phyloP scores from a whole-genome alignment of 2,888 invertebrate species.

The Eristalis pertinax region DNA sequence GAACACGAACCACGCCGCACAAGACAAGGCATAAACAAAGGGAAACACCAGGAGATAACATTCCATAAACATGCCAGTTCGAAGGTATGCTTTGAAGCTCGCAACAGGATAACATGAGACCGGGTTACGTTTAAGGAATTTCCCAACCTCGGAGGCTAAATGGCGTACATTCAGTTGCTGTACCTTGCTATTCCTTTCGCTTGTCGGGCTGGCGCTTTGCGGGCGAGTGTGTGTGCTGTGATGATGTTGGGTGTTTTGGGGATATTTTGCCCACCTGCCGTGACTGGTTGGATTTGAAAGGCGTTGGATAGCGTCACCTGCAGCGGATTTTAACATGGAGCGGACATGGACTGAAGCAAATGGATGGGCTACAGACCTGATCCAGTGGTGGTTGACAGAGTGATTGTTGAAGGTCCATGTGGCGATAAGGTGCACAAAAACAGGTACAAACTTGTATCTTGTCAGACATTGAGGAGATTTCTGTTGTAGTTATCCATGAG shows the following conservation, averaged over 20 bases:
- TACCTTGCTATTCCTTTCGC: not conserved
- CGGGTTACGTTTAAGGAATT: constrained; percentile 58
- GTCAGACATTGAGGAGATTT: too few relatives aligned
- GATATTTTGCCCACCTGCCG: not conserved
- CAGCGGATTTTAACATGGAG: too few relatives aligned
- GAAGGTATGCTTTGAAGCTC: constrained; percentile 63
- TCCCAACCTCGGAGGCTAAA: constrained; percentile 34
- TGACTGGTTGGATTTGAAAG: not conserved
- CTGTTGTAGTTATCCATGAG: too few relatives aligned
- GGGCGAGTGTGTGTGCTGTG: not conserved
- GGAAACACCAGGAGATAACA: constrained; percentile 37
- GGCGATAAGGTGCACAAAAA: too few relatives aligned
- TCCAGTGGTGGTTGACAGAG: too few relatives aligned
- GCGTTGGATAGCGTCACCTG: too few relatives aligned
- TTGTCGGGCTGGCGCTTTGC: not conserved
- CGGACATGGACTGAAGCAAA: too few relatives aligned
- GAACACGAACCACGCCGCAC: constrained; percentile 9
- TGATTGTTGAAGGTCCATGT: too few relatives aligned
- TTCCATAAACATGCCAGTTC: constrained; percentile 63
- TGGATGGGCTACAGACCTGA: too few relatives aligned
- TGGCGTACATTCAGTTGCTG: not conserved
- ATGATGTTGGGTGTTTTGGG: not conserved
- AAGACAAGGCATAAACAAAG: constrained; percentile 18
- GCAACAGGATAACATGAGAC: constrained; percentile 62
- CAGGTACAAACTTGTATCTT: too few relatives aligned